Percentiles rank a stretch among this genome's conserved stretches.
Conservation (phyloP, 2,113 vertebrate genomes). For the Prolemur simus region DNA sequence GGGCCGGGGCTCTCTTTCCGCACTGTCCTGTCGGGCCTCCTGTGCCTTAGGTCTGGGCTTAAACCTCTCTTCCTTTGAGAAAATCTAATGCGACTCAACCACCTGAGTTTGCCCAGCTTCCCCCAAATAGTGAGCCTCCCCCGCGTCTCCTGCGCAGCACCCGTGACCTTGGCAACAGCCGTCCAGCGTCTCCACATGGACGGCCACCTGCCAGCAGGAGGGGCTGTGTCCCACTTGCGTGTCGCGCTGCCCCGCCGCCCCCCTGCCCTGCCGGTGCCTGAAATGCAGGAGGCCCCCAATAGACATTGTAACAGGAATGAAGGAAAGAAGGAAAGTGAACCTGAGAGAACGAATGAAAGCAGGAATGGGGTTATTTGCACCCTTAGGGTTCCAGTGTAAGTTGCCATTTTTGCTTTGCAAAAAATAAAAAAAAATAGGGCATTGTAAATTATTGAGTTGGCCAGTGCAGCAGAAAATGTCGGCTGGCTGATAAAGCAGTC, state of each 20-base stretch:
- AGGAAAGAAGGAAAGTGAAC: neutral
- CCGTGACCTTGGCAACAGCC: no score
- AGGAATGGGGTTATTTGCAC: fast-evolving
- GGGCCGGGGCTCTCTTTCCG: no score
- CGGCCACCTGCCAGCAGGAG: neutral
- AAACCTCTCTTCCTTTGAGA: neutral
- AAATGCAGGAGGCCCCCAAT: neutral
- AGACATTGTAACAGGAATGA: no score
- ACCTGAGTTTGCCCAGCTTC: no score
- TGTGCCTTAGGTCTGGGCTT: neutral
- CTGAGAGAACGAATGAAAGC: neutral
- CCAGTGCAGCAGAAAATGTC: fast-evolving
- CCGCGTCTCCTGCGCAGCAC: fast-evolving
- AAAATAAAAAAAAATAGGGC: neutral
- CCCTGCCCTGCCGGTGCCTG: neutral
- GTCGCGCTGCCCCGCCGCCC: neutral
- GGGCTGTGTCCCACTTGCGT: fast-evolving
- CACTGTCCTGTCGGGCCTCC: fast-evolving
- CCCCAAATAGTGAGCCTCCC: fast-evolving
- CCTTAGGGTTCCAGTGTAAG: neutral
- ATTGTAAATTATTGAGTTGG: fast-evolving
- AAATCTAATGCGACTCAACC: fast-evolving
- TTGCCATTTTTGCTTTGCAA: neutral
- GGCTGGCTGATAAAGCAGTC: neutral
- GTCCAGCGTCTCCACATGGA: neutral